Percentiles rank a stretch among this genome's conserved stretches.
These are phyloP conservation scores for Mormoops blainvillei DNA, from an alignment of 2,113 vertebrate species.

Conservation along the genomic window DNA sequence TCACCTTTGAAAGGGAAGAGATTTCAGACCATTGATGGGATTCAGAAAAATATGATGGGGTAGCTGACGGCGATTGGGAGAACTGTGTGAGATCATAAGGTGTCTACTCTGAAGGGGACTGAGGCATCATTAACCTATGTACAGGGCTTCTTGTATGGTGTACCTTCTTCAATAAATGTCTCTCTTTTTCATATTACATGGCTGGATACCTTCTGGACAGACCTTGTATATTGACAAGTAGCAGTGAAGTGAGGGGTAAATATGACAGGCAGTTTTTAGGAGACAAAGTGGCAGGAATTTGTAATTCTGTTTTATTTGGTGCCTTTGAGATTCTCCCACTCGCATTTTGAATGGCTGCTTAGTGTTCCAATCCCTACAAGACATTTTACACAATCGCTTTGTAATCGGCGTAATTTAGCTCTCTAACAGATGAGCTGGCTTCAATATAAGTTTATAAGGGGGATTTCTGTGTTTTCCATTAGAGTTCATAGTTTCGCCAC, in stretches of 20 bases:
- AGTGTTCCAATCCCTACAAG: conserved; percentile 22
- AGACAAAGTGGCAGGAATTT: conserved; percentile 3
- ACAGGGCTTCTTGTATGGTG: no score
- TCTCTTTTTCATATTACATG: no score
- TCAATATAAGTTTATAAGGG: neutral
- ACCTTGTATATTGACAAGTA: neutral
- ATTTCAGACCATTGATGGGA: no score
- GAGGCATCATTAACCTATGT: no score
- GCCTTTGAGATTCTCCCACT: conserved; percentile 23
- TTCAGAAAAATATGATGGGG: no score
- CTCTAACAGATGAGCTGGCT: neutral
- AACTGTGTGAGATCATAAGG: no score
- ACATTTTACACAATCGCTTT: conserved; percentile 48
- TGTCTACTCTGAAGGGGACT: no score
- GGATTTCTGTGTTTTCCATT: neutral
- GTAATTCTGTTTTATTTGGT: neutral
- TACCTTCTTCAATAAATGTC: no score
- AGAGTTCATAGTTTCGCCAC: neutral
- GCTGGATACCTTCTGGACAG: no score
- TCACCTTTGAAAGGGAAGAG: no score
- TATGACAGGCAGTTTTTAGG: neutral
- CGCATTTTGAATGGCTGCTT: conserved; percentile 44
- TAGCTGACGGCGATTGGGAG: no score
- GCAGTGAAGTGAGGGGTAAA: neutral
- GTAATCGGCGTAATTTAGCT: conserved; percentile 54